phyloP scores from a whole-genome alignment of 2,797 vertebrate species.

The Serranus cabrilla region DNA sequence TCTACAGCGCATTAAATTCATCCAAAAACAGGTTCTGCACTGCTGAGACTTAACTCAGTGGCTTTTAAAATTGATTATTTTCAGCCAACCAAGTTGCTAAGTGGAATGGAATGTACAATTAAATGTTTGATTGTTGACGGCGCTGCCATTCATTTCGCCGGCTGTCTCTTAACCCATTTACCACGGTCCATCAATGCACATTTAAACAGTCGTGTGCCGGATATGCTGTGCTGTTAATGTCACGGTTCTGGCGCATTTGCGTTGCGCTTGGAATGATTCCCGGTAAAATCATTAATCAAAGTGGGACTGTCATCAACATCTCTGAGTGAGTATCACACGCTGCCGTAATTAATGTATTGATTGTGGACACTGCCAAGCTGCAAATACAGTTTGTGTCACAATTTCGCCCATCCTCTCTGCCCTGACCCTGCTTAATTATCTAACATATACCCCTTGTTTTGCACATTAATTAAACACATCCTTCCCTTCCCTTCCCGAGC shows the following conservation, averaged over 20 bases:
- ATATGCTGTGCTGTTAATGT: constrained; percentile 66
- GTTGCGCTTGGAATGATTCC: constrained; percentile 60
- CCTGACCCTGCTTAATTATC: constrained; percentile 54
- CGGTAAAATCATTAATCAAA: constrained; percentile 69
- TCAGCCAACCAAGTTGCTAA: constrained; percentile 62
- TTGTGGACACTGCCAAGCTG: constrained; percentile 53
- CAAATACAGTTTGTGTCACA: constrained; percentile 37
- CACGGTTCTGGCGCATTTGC: constrained; percentile 58
- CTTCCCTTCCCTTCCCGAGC: constrained; percentile 26
- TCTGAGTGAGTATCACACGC: constrained; percentile 67
- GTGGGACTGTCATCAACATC: constrained; percentile 68
- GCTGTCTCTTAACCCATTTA: constrained; percentile 65
- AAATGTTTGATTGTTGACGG: constrained; percentile 75
- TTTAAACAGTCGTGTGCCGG: constrained; percentile 59
- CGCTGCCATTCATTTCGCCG: constrained; percentile 57
- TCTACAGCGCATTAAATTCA: constrained; percentile 52
- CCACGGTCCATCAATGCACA: constrained; percentile 61
- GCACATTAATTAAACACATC: constrained; percentile 79
- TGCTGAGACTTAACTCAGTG: constrained; percentile 45
- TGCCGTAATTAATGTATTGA: constrained; percentile 77
- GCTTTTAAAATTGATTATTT: constrained; percentile 74
- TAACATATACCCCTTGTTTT: constrained; percentile 59
- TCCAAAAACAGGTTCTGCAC: constrained; percentile 52
- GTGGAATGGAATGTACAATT: constrained; percentile 76
- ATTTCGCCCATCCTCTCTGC: constrained; percentile 39